Base-by-base conservation (phyloP, 2,113 vertebrate species). In the Mus musculus region DNA sequence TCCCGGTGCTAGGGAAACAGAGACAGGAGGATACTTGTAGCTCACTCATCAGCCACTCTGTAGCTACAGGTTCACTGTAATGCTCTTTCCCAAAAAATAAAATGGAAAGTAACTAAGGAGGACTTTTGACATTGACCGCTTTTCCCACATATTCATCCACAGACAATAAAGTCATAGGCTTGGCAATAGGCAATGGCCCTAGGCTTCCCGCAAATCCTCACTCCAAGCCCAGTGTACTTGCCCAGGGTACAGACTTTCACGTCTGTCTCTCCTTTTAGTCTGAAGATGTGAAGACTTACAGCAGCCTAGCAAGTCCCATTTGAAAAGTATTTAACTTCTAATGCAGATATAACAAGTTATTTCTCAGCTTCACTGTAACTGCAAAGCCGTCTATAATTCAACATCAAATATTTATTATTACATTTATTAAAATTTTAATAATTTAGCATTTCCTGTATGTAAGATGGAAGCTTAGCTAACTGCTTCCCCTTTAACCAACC, bases 341-440 rank as follows among this genome's bases (percentile, higher is more conserved):
- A 98, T 75, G 97, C 93, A 98, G 97, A 98, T 96, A 96, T 97
- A 98, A 98, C 96, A 97, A 96, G 98, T 98, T 77, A 0, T 94
- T 98, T 98, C 98, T 98, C 2, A 19, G 97, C 92, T 98, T 98
- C 97, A 98, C 96, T 96, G 96, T 98, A 98, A 98, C 98, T 97
- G 96, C 88, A 96, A 98, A 98, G 98, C 94, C 95, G 97, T 98
- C 98, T 98, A 98, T 99, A 99, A 98, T 98, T 98, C 98, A 98
- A 95, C 98, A 99, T 99, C 98, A 99, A 99, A 98, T 99, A 99
- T 99, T 99, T 98, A 99, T 98, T 97, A 98, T 98, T 97, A 97
- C 98, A 46, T 98, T 99, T 99, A 99, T 99, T 98, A 99, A 98
- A 98, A 96, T 98, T 98, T 99, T 98, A 99, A 99, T 99, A 99